Percentiles rank a stretch among this genome's conserved stretches.
phyloP scores from a whole-genome alignment of 2,888 invertebrate species.

The Tetranychus truncatus region DNA sequence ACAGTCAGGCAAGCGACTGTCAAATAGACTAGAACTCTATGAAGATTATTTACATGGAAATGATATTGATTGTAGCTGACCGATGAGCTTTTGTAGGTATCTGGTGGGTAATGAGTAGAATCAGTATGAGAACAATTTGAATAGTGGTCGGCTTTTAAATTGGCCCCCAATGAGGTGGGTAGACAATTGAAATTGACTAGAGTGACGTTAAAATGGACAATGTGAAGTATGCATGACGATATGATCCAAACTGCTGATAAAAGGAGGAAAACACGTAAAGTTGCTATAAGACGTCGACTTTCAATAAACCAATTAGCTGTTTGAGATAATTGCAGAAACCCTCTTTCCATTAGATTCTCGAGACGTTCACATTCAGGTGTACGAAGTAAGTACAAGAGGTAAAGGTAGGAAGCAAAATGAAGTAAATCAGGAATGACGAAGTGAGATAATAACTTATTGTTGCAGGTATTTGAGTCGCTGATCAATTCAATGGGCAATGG shows the following conservation, averaged over 20 bases:
- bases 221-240: conserved; percentile 46
- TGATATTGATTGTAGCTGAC: neutral
- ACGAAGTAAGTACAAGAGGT: conserved; percentile 52
- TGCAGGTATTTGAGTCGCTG: neutral
- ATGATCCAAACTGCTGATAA: conserved; percentile 51
- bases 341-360: conserved; percentile 62
- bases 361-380: conserved; percentile 61
- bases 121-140: too few relatives aligned
- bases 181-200: conserved; percentile 25
- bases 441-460: neutral
- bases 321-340: conserved; percentile 52
- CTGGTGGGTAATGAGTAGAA: too few relatives aligned
- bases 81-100: too few relatives aligned
- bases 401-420: conserved; percentile 52
- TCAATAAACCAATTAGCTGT: conserved; percentile 46
- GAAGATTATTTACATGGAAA: neutral
- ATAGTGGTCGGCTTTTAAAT: neutral
- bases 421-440: conserved; percentile 53
- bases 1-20: conserved; percentile 50
- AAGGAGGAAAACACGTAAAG: conserved; percentile 52
- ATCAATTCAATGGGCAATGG: neutral
- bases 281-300: conserved; percentile 49
- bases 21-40: conserved; percentile 39
- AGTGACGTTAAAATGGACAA: conserved; percentile 30
- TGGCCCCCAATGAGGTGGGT: conserved; percentile 17